These are phyloP conservation scores for Bellardia pandia DNA, from an alignment of 2,888 invertebrate species.

Conservation along the genomic window DNA sequence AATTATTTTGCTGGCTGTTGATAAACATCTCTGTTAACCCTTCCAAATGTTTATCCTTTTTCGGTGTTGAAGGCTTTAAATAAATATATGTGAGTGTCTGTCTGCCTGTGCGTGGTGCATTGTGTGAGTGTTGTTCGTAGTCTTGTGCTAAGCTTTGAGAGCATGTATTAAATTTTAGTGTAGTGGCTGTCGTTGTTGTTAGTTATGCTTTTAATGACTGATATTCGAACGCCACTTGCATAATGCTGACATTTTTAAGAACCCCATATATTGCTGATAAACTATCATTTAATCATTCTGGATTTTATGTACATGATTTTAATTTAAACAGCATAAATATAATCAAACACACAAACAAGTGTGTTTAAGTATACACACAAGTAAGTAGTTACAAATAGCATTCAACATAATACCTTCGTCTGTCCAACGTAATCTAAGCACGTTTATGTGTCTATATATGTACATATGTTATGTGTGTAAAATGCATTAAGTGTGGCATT, in stretches of 20 bases:
- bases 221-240: constrained; percentile 19
- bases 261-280: constrained; percentile 46
- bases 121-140: not conserved
- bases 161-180: not conserved
- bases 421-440: not conserved
- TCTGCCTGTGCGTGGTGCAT: no score
- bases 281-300: constrained; percentile 53
- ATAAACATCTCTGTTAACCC: no score
- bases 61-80: no score
- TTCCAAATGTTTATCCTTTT: no score
- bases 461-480: no score
- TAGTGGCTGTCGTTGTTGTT: not conserved
- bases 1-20: no score
- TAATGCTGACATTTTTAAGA: constrained; percentile 18
- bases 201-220: not conserved
- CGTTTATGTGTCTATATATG: no score
- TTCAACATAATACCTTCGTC: constrained; percentile 12
- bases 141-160: not conserved
- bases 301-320: constrained; percentile 30
- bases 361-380: not conserved
- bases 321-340: constrained; percentile 22
- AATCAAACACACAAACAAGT: not conserved
- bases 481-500: constrained; percentile 3
- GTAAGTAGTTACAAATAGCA: constrained; percentile 4
- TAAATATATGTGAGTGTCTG: no score